Percentiles rank a stretch among this genome's conserved stretches.
These are phyloP conservation scores for Cistogaster globosa DNA, from an alignment of 2,888 invertebrate genomes.

Conservation along the genomic window DNA sequence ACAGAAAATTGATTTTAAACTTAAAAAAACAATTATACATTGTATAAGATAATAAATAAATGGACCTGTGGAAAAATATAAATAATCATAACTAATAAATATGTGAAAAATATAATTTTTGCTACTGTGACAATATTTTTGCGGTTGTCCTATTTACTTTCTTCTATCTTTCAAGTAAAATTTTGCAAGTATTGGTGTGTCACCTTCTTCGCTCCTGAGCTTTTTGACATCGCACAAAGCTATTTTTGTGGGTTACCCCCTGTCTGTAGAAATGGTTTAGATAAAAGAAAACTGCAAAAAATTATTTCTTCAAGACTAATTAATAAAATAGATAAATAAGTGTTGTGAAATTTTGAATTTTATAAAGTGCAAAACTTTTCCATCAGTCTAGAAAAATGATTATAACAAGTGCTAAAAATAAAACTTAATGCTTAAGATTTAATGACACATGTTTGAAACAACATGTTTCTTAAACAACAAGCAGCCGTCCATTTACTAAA, in stretches of 20 bases:
- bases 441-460: constrained; percentile 65
- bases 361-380: background rate
- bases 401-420: constrained; percentile 12
- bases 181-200: constrained; percentile 40
- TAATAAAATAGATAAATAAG: constrained; percentile 13
- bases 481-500: constrained; percentile 58
- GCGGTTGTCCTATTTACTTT: constrained; percentile 19
- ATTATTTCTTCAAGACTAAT: background rate
- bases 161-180: constrained; percentile 38
- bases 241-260: constrained; percentile 53
- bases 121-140: constrained; percentile 5
- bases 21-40: background rate
- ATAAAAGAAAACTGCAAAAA: constrained; percentile 5
- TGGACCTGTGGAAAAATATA: background rate
- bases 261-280: constrained; percentile 32
- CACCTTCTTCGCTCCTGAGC: constrained; percentile 10
- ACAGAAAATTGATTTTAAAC: background rate
- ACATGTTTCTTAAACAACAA: constrained; percentile 55
- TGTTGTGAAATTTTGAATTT: constrained; percentile 6
- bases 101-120: constrained; percentile 19
- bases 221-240: background rate
- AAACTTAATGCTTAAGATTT: constrained; percentile 34
- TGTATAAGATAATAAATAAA: background rate
- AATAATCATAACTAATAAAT: background rate
- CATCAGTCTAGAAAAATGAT: background rate